Base-by-base conservation (phyloP, 2,113 vertebrate species). In the Embiotoca jacksoni region DNA sequence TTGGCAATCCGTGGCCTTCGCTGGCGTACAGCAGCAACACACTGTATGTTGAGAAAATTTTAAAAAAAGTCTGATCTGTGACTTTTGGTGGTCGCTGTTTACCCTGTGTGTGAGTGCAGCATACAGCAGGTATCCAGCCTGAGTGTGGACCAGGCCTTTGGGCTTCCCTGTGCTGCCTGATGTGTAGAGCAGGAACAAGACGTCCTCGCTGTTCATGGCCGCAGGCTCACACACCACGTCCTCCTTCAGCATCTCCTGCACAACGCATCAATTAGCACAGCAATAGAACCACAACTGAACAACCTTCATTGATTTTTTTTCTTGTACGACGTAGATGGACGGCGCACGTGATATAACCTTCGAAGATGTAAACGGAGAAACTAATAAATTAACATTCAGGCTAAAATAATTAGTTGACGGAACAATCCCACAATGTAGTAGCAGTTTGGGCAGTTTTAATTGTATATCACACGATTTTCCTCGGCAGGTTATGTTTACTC, bases 141-240 rank as follows among this genome's bases (percentile, higher is more conserved):
- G 95, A 7, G 95, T 94, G 83, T 96, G 95, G 49, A 95, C 95
- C 9, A 96, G 86, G 15, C 95, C 95, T 87, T 96, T 96, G 65
- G 94, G 95, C 78, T 95, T 95, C 74, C 95, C 93, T 0, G 96
- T 96, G 81, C 95, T 96, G 88, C 95, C 96, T 2, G 94, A 95
- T 0, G 94, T 95, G 55, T 96, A 95, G 10, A 96, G 94, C 67
- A 96, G 89, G 79, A 95, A 96, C 79, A 96, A 54, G 50, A 91
- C 62, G 15, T 96, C 95, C 77, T 96, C 95, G 0, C 95, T 96
- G 89, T 95, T 88, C 95, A 95, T 94, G 73, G 72, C 79, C 32
- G 70, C 94, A 3, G 95, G 94, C 55, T 95, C 92, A 85, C 95
- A 96, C 53, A 44, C 85, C 7, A 0, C 79, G 1, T 94, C 93